Conservation (phyloP, 2,888 invertebrate species). For the Pegoplata infirma region DNA sequence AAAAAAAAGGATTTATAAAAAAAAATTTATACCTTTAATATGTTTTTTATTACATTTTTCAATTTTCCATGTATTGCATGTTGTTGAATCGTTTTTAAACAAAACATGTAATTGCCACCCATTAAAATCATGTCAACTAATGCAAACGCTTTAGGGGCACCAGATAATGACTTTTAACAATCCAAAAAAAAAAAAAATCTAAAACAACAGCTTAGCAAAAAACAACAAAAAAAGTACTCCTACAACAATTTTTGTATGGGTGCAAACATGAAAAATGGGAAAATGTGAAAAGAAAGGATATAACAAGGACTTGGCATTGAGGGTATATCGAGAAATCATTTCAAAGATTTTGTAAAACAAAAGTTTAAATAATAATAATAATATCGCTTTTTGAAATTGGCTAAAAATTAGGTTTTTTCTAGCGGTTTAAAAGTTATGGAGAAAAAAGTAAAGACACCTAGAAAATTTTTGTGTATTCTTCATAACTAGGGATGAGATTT, state of each 20-base stretch:
- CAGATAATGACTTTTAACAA: constrained; percentile 60
- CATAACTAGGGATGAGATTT: too few relatives aligned
- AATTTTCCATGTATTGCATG: constrained; percentile 61
- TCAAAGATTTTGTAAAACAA: too few relatives aligned
- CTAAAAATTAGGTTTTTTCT: too few relatives aligned
- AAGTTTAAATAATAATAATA: too few relatives aligned
- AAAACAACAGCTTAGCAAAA: not conserved
- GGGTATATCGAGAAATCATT: too few relatives aligned
- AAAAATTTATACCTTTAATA: constrained; percentile 56
- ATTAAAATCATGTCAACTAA: constrained; percentile 65
- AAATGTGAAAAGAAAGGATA: too few relatives aligned
- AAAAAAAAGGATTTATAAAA: constrained; percentile 36
- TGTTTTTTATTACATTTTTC: constrained; percentile 60
- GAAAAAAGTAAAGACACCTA: too few relatives aligned
- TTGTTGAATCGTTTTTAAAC: constrained; percentile 59
- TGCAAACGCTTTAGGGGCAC: constrained; percentile 62
- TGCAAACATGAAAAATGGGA: not conserved
- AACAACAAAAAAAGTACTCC: not conserved
- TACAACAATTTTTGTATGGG: too few relatives aligned
- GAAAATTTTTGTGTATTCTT: too few relatives aligned
- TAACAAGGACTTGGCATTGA: too few relatives aligned
- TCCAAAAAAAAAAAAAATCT: not conserved
- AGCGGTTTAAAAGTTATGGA: too few relatives aligned
- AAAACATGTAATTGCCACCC: constrained; percentile 66
- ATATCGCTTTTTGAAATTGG: too few relatives aligned